Base-by-base conservation (phyloP, 1,140 invertebrate genomes). In the Drosophila parabipectinata region DNA sequence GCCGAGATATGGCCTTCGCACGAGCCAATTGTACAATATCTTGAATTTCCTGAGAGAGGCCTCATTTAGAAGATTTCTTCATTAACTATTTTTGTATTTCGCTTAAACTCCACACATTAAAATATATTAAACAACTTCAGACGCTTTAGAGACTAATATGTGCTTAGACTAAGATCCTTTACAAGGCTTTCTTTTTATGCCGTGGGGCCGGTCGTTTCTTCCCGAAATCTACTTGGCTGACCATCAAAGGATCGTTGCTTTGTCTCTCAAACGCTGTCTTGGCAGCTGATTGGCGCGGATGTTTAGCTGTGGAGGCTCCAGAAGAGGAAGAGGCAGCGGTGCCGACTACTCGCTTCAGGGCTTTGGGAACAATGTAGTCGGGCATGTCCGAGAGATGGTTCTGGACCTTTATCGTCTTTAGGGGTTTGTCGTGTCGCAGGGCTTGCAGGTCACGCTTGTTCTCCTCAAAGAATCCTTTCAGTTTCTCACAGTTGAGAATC, bases 391-490 rank as follows among this genome's bases (percentile, higher is more conserved):
- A 95, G 48, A 99, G 93, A 92, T 99, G 97, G 8, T 95, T 93
- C 84, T 98, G 96, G 9, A 96, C 89, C 90, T 95, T 95, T 0
- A 98, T 96, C 1, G 96, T 96, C 81, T 97, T 97, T n/a, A 98
- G 91, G 1, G 96, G 95, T 92, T 97, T 98, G 80, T 99, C 98
- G 89, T 99, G 97, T 12, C 97, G 93, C 5, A 99, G 92, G 0
- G 98, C 95, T 76, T 97, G 94, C 12, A 98, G 92, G 92, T 99
- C 99, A 28, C 94, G 94, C 0, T 98, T 98, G 93, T 99, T 99
- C 67, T 98, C 97, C 85, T 98, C 96, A 92, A 99, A 99, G 92
- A 98, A 99, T 8, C 95, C 96, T 94, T 99, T 98, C 5, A 99
- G 92, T 93, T 98, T 98, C 90, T 98, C 94, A 61, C 97, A 98